Base-by-base conservation (phyloP, 35 echinoderm and acorn worm genomes). In the Acanthaster planci region DNA sequence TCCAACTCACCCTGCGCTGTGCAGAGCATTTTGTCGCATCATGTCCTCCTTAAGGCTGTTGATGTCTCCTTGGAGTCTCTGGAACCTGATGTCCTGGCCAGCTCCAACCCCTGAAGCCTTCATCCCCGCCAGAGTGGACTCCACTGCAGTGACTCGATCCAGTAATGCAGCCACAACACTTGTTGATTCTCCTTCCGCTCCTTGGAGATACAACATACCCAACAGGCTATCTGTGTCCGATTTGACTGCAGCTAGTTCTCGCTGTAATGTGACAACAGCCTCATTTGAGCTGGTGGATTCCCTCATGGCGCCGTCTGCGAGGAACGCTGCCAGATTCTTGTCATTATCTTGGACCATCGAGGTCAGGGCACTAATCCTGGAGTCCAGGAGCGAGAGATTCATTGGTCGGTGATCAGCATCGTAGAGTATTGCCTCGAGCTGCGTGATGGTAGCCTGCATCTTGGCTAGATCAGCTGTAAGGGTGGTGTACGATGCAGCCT, bases 351-450 rank as follows among this genome's bases (percentile, higher is more conserved):
- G 26, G 8, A 72, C 7, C 26, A 72, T 72, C 2, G 64, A 72
- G 26, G 64, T 72, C 19, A 72, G 64, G 7, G 18, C 26, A 26
- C 64, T 72, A 14, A 72, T 72, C 34, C 64, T 72, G 1, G 64
- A 72, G 14, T 72, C 64, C 64, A 72, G 64, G 34, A 72, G 64
- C 1, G 64, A 26, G 64, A 72, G 64, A 26, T 29, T 72, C 21
- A 72, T 72, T 0, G 64, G 64, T 72, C 30, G 26, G 2, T 72
- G 18, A 29, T 72, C 34, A 34, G 23, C 18, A 34, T 34, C 34
- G 64, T 72, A 72, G 26, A 72, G 7, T 26, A 72, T 72, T 72
- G 64, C 64, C 64, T 72, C 64, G 2, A 72, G 64, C 29, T 72
- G 64, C 19, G 22, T 26, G 34, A 72, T 26, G 64, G 64, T 72